These are phyloP conservation scores for Plecotus auritus DNA, from an alignment of 2,113 vertebrate species.

Conservation along the genomic window DNA sequence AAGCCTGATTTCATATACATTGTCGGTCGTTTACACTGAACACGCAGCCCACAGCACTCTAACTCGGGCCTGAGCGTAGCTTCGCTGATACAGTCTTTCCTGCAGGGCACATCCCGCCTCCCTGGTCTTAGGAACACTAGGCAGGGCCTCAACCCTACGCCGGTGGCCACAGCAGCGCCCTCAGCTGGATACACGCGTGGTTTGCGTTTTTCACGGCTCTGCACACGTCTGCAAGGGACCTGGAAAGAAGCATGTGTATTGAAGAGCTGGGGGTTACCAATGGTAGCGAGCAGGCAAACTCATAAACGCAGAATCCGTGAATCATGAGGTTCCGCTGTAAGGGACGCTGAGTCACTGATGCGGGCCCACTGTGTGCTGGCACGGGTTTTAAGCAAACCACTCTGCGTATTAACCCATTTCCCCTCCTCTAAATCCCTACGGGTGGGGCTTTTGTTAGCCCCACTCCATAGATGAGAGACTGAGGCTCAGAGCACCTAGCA, in stretches of 20 bases:
- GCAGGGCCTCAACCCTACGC: rapidly evolving
- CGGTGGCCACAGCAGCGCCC: not conserved
- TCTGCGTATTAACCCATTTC: rapidly evolving
- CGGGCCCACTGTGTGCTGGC: rapidly evolving
- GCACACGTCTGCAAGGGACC: too few species aligned
- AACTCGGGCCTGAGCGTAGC: rapidly evolving
- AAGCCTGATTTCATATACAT: rapidly evolving
- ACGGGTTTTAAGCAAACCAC: not conserved
- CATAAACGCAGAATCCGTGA: rapidly evolving
- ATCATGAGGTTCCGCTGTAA: rapidly evolving
- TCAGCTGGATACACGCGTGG: rapidly evolving
- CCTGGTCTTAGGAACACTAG: rapidly evolving
- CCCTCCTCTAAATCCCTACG: rapidly evolving
- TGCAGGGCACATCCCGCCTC: rapidly evolving
- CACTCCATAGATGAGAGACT: not conserved
- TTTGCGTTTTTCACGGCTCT: rapidly evolving
- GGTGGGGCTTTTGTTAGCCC: not conserved
- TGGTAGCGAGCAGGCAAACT: rapidly evolving
- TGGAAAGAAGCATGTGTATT: rapidly evolving
- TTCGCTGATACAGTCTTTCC: rapidly evolving
- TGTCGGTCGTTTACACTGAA: rapidly evolving
- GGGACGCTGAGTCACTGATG: rapidly evolving
- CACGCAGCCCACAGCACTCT: not conserved
- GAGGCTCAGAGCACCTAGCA: not conserved
- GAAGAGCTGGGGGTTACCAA: rapidly evolving